phyloP scores from a whole-genome alignment of 1,140 invertebrate genomes.

The Calephelis nemesis region DNA sequence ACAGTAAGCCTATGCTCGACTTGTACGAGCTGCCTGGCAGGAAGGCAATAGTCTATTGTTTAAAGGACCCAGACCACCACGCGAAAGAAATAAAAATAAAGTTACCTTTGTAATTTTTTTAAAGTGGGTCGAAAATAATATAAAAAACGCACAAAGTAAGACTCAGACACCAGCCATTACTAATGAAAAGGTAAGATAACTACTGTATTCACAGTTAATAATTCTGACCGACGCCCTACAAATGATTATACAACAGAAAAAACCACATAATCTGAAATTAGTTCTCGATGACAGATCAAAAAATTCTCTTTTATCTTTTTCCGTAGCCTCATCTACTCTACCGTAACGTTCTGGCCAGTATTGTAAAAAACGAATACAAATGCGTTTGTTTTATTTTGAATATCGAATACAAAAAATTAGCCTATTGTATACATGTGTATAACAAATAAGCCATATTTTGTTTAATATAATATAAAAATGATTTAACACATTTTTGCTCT shows the following conservation, averaged over 20 bases:
- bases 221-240: slow-evolving; percentile 8
- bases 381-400: slow-evolving; percentile 13
- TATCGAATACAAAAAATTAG: not conserved
- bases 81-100: too few species aligned
- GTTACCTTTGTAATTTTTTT: too few species aligned
- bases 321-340: slow-evolving; percentile 16
- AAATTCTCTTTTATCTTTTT: slow-evolving; percentile 35
- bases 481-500: too few species aligned
- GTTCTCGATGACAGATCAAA: slow-evolving; percentile 76
- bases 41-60: too few species aligned
- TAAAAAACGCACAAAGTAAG: too few species aligned
- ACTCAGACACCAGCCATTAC: not conserved
- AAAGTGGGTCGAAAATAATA: too few species aligned
- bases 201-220: slow-evolving; percentile 2
- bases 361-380: slow-evolving; percentile 13
- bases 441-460: too few species aligned
- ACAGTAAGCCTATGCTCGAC: too few species aligned
- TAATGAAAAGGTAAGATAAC: not conserved
- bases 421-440: too few species aligned
- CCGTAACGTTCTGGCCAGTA: slow-evolving; percentile 20
- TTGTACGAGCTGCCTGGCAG: too few species aligned
- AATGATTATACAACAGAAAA: slow-evolving; percentile 59
- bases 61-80: too few species aligned
- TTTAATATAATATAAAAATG: too few species aligned
- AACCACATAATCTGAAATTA: slow-evolving; percentile 73